These are phyloP conservation scores for Microtus obscurus DNA, from an alignment of 2,797 vertebrate genomes.

Conservation along the genomic window DNA sequence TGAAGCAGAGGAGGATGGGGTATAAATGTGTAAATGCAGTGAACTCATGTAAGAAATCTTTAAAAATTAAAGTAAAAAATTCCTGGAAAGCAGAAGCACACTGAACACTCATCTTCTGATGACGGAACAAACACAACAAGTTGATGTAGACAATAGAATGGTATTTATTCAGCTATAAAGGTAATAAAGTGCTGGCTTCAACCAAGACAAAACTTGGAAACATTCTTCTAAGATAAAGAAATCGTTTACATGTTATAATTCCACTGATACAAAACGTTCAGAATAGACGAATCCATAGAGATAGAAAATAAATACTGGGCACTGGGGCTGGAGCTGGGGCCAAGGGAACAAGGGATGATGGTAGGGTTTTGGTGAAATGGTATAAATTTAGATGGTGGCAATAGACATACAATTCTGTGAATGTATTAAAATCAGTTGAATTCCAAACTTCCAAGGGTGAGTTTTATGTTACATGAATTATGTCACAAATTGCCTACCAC, in stretches of 20 bases:
- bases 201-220: neutral
- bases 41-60: neutral
- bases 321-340: neutral
- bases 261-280: neutral
- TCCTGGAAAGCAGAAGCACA: neutral
- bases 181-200: neutral
- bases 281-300: neutral
- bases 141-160: neutral
- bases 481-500: neutral
- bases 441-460: neutral
- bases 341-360: neutral
- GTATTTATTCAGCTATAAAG: neutral
- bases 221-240: neutral
- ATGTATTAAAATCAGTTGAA: neutral
- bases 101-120: neutral
- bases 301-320: neutral
- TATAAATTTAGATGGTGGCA: neutral
- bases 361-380: neutral
- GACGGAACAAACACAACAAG: neutral
- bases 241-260: neutral
- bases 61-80: neutral
- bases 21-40: neutral
- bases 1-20: neutral
- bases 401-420: neutral
- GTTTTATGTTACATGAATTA: neutral